Percentiles rank a stretch among this genome's conserved stretches.
phyloP scores from a whole-genome alignment of 2,797 vertebrate genomes.

The Epinephelus awoara region DNA sequence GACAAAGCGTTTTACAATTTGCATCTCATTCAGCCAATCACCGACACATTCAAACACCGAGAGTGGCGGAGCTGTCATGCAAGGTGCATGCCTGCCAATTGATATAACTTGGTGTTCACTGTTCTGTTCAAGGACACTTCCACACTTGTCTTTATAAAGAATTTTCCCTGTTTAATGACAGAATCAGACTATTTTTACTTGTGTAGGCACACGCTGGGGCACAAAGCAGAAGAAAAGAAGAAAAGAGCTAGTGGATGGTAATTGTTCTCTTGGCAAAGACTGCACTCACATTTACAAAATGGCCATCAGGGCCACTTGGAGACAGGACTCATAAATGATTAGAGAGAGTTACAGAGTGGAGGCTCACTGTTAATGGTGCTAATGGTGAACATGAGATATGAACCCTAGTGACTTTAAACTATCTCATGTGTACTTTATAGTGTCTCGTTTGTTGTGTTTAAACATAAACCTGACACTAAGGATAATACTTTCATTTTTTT shows the following conservation, averaged over 20 bases:
- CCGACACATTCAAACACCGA: too few species aligned
- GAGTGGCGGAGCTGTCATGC: too few species aligned
- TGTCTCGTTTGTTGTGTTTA: conserved; percentile 2
- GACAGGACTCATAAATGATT: neutral
- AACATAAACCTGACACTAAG: conserved; percentile 13
- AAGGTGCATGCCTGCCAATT: too few species aligned
- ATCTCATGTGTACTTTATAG: conserved; percentile 2
- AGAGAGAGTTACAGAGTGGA: conserved; percentile 8
- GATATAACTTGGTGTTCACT: too few species aligned
- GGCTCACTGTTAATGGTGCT: conserved; percentile 3
- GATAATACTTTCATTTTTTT: conserved; percentile 7
- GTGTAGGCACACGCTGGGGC: too few species aligned
- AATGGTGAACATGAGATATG: neutral
- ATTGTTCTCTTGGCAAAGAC: neutral
- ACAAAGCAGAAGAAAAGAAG: neutral
- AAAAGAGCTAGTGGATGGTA: neutral
- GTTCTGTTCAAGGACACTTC: too few species aligned
- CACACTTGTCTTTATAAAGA: too few species aligned
- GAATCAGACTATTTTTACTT: neutral
- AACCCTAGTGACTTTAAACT: neutral
- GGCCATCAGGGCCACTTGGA: neutral
- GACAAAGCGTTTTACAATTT: too few species aligned
- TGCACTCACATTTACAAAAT: conserved; percentile 5
- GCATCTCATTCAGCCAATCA: too few species aligned
- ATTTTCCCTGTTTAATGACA: too few species aligned